Conservation (phyloP, 2,888 invertebrate species). For the Drosophila mercatorum region DNA sequence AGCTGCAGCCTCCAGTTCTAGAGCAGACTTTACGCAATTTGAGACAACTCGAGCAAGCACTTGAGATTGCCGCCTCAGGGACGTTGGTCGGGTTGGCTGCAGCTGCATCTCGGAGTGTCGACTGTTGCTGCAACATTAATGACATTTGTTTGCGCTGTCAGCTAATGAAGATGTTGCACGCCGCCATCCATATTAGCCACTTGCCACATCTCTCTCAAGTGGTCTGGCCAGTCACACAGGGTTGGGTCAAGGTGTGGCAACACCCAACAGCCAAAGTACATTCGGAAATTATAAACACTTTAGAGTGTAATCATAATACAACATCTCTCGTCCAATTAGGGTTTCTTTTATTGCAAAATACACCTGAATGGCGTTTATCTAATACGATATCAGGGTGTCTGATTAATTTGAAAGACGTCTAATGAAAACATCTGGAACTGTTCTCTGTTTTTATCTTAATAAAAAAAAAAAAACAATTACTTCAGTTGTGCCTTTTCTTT, state of each 20-base stretch:
- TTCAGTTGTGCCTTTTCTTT: too few relatives aligned
- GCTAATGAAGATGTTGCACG: constrained; percentile 54
- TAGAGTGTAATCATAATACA: neutral
- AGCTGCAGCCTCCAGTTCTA: constrained; percentile 23
- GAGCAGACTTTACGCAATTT: constrained; percentile 74
- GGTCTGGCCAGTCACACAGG: constrained; percentile 7
- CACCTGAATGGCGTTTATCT: neutral
- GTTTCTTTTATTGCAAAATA: neutral
- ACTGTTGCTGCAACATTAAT: constrained; percentile 49
- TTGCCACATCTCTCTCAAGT: constrained; percentile 38
- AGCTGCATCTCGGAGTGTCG: too few relatives aligned
- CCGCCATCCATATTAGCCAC: constrained; percentile 20
- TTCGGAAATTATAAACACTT: neutral
- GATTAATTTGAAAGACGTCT: too few relatives aligned
- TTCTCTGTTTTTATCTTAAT: too few relatives aligned
- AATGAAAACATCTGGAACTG: too few relatives aligned
- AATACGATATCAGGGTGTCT: neutral
- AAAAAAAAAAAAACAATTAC: too few relatives aligned
- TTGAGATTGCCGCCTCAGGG: constrained; percentile 55
- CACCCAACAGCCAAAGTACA: neutral
- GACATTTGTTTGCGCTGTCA: constrained; percentile 29
- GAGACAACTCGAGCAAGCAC: constrained; percentile 73
- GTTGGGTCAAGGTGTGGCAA: constrained; percentile 44
- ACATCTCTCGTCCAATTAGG: neutral
- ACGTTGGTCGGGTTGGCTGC: constrained; percentile 8